Conservation (phyloP, 2,797 vertebrate species). For the Squalus acanthias region DNA sequence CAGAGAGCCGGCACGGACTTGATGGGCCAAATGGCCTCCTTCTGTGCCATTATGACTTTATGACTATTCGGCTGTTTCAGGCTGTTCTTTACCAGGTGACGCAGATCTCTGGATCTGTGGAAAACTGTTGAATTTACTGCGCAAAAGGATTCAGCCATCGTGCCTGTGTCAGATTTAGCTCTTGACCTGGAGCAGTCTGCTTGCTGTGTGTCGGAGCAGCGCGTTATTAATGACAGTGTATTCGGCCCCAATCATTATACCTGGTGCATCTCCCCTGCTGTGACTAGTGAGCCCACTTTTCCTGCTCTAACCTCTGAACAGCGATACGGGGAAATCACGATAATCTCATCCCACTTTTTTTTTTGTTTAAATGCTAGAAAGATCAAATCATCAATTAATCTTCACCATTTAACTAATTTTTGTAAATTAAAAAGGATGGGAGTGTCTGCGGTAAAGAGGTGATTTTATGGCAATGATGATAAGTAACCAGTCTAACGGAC, state of each 20-base stretch:
- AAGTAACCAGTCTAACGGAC: conserved; percentile 50
- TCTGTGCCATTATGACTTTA: too few relatives aligned
- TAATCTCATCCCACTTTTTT: too few relatives aligned
- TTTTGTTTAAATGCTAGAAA: not conserved
- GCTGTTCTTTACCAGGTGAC: not conserved
- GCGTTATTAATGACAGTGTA: too few relatives aligned
- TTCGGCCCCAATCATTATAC: too few relatives aligned
- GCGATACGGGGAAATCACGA: not conserved
- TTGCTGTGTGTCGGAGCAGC: too few relatives aligned
- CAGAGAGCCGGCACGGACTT: too few relatives aligned
- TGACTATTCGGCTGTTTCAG: not conserved
- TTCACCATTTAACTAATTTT: not conserved
- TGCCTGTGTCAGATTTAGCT: not conserved
- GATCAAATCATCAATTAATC: not conserved
- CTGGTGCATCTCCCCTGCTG: not conserved
- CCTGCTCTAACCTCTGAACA: not conserved
- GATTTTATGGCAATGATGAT: not conserved
- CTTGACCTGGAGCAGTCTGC: not conserved
- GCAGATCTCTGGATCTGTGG: not conserved
- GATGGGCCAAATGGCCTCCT: too few relatives aligned
- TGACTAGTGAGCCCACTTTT: not conserved
- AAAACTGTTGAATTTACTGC: not conserved
- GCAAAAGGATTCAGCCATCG: not conserved
- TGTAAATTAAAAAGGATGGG: not conserved
- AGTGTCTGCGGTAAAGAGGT: not conserved